These are phyloP conservation scores for Globodera ellingtonae DNA, from an alignment of 1,140 invertebrate genomes.

Conservation along the genomic window DNA sequence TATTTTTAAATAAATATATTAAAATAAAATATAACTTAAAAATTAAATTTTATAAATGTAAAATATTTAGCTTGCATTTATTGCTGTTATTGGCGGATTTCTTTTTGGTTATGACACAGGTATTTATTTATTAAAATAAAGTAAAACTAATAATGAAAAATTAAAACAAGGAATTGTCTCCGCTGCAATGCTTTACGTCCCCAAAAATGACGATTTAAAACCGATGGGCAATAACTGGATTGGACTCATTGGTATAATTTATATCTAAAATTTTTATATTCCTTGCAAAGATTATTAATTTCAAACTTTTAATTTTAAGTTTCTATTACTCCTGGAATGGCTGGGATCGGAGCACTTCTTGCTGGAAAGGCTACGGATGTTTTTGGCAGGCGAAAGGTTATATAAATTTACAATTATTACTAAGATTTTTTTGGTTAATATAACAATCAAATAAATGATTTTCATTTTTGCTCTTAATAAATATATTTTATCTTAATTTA, in stretches of 20 bases:
- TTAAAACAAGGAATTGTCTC: slow-evolving; percentile 70
- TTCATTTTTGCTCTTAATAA: neutral
- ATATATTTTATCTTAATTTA: neutral
- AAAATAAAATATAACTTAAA: slow-evolving; percentile 2
- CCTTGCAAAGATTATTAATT: neutral
- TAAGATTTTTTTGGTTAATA: no score
- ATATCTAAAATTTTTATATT: no score
- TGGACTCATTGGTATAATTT: slow-evolving; percentile 40
- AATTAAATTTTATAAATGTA: neutral
- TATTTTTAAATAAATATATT: slow-evolving; percentile 15
- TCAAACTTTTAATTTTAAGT: slow-evolving; percentile 29
- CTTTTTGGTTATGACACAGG: slow-evolving; percentile 74
- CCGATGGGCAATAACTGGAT: slow-evolving; percentile 46
- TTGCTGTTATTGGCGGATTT: slow-evolving; percentile 73
- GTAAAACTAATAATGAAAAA: neutral
- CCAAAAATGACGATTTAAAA: slow-evolving; percentile 40
- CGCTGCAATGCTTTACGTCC: slow-evolving; percentile 72
- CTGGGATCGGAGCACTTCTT: slow-evolving; percentile 70
- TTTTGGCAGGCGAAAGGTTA: slow-evolving; percentile 68
- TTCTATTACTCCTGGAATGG: slow-evolving; percentile 64
- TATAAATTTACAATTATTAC: neutral
- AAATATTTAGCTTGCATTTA: slow-evolving; percentile 63
- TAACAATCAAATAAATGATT: slow-evolving; percentile 6
- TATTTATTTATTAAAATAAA: neutral
- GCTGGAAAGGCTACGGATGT: slow-evolving; percentile 70